Conservation (phyloP, 2,113 vertebrate genomes). For the Ahaetulla prasina region DNA sequence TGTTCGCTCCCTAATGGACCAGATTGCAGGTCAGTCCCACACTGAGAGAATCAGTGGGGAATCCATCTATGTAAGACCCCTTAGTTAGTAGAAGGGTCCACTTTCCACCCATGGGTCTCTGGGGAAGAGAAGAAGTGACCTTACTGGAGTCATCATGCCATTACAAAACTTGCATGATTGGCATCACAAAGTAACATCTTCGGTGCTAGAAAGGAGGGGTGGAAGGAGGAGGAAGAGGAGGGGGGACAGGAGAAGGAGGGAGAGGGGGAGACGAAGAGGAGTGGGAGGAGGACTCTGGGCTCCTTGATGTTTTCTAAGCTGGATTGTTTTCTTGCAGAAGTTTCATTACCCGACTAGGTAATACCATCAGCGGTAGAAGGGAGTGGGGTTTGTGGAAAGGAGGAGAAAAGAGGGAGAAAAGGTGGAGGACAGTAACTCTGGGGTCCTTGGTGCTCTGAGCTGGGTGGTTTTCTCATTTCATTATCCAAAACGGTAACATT, state of each 20-base stretch:
- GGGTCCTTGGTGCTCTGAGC: too few relatives aligned
- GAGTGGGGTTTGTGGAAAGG: too few relatives aligned
- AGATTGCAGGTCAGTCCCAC: slow-evolving; percentile 58
- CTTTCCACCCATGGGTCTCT: background rate
- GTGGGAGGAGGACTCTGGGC: too few relatives aligned
- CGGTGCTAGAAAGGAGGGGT: too few relatives aligned
- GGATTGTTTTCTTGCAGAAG: too few relatives aligned
- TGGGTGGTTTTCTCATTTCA: too few relatives aligned
- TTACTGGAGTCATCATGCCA: background rate
- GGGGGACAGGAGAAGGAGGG: too few relatives aligned
- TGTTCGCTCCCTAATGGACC: slow-evolving; percentile 62
- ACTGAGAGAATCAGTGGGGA: background rate
- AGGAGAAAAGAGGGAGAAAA: background rate
- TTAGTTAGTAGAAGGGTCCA: background rate
- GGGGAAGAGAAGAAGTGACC: background rate
- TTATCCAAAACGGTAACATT: too few relatives aligned
- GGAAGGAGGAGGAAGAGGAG: too few relatives aligned
- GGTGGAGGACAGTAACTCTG: too few relatives aligned
- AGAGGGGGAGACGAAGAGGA: too few relatives aligned
- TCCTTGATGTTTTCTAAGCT: background rate
- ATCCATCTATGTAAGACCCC: too few relatives aligned
- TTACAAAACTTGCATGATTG: background rate
- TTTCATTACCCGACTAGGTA: background rate
- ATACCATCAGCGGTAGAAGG: background rate
- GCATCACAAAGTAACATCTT: background rate